Evolutionary conservation across 1,140 invertebrate species (phyloP).

Genomic region (Scaptodrosophila lebanonensis): DNA sequence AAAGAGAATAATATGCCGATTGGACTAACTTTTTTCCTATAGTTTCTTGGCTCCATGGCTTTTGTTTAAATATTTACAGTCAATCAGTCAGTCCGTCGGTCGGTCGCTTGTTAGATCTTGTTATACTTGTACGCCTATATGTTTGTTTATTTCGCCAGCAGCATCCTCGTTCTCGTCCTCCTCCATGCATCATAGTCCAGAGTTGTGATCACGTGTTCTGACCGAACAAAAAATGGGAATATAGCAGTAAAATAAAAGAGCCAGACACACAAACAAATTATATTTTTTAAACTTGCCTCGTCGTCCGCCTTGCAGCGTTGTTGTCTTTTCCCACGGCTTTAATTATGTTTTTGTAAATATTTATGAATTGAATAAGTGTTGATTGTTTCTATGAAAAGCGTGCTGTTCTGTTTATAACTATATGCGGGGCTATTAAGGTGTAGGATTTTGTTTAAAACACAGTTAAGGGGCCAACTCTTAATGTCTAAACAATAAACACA

Average conservation of each 20-base stretch:
- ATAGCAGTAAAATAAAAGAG: neutral
- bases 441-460: too few relatives aligned
- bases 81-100: conserved; percentile 18
- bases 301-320: conserved; percentile 31
- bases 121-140: conserved; percentile 2
- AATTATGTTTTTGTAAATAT: conserved; percentile 56
- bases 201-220: conserved; percentile 47
- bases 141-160: conserved; percentile 9
- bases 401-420: conserved; percentile 20
- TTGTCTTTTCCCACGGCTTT: conserved; percentile 61
- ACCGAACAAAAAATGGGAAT: conserved; percentile 30
- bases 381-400: conserved; percentile 43
- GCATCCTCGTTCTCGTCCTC: conserved; percentile 16
- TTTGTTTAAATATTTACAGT: conserved; percentile 65
- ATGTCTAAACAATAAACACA: too few relatives aligned
- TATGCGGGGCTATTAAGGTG: neutral
- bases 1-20: conserved; percentile 50
- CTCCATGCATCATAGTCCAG: too few relatives aligned
- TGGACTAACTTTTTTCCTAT: conserved; percentile 37
- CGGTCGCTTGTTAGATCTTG: conserved; percentile 31
- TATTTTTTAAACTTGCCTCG: conserved; percentile 22
- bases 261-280: conserved; percentile 6
- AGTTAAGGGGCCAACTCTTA: too few relatives aligned
- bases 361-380: conserved; percentile 37
- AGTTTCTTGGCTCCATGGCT: conserved; percentile 5